Evolutionary conservation across 2,888 invertebrate genomes (phyloP).

Genomic region (Pemphredon lugubris): DNA sequence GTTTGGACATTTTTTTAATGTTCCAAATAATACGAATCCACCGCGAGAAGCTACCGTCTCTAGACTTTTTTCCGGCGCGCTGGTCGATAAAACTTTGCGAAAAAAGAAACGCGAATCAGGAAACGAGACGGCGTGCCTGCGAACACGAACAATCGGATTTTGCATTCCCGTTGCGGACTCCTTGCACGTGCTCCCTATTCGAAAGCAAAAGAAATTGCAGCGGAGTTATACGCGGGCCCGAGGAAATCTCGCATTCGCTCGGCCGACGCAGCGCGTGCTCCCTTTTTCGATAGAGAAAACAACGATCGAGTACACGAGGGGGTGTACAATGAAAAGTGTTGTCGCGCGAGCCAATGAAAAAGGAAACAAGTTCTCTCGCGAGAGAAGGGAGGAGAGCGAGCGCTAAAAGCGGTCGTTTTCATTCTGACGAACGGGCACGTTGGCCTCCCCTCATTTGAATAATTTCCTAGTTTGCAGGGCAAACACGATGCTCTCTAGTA

Average conservation of each 20-base stretch:
- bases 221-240: neutral
- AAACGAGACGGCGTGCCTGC: too few species aligned
- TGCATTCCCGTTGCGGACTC: conserved; percentile 2
- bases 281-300: neutral
- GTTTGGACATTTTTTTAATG: too few species aligned
- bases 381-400: neutral
- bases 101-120: too few species aligned
- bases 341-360: too few species aligned
- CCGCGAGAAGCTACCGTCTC: too few species aligned
- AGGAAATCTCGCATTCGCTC: conserved; percentile 10
- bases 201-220: conserved; percentile 1
- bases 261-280: conserved; percentile 18
- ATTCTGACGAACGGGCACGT: neutral
- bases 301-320: neutral
- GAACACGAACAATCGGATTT: neutral
- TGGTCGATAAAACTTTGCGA: too few species aligned
- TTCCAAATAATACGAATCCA: too few species aligned
- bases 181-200: conserved; percentile 1
- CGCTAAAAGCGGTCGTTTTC: neutral
- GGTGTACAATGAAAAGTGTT: neutral
- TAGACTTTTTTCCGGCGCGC: too few species aligned
- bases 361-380: too few species aligned
- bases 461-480: conserved; percentile 61
- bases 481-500: neutral
- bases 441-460: conserved; percentile 52